Evolutionary conservation across 2,888 invertebrate species (phyloP).

Genomic region (Hydroisotoma schaefferi): DNA sequence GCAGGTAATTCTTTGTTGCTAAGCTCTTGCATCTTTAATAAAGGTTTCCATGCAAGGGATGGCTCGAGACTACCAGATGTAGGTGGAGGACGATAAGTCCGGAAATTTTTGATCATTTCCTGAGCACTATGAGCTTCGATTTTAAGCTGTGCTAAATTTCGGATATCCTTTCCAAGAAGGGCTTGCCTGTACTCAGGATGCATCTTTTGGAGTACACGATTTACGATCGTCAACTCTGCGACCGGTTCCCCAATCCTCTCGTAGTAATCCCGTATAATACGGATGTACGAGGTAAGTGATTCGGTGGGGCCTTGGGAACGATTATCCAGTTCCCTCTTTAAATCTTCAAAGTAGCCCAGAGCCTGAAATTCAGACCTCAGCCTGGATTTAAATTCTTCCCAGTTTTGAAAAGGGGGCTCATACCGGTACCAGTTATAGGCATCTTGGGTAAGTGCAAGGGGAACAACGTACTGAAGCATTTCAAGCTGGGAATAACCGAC

Average conservation of each 20-base stretch:
- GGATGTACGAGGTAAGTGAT: constrained; percentile 7
- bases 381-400: constrained; percentile 16
- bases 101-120: constrained; percentile 9
- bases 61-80: constrained; percentile 4
- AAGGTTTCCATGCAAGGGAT: constrained; percentile 19
- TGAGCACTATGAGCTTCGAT: constrained; percentile 11
- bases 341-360: not conserved
- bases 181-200: constrained; percentile 20
- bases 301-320: constrained; percentile 11
- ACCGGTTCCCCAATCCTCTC: constrained; percentile 12
- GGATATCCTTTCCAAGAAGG: constrained; percentile 10
- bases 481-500: not conserved
- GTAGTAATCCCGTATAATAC: constrained; percentile 19
- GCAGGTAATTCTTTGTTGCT: not conserved
- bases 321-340: constrained; percentile 12
- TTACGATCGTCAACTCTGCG: constrained; percentile 8
- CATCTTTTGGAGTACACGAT: constrained; percentile 2
- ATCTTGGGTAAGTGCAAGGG: not conserved
- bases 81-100: constrained; percentile 3
- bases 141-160: constrained; percentile 12
- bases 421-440: constrained; percentile 15
- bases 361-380: constrained; percentile 13
- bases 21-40: not conserved
- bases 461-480: constrained; percentile 8
- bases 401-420: constrained; percentile 7